Base-by-base conservation (phyloP, 2,113 vertebrate species). In the Seriola aureovittata region DNA sequence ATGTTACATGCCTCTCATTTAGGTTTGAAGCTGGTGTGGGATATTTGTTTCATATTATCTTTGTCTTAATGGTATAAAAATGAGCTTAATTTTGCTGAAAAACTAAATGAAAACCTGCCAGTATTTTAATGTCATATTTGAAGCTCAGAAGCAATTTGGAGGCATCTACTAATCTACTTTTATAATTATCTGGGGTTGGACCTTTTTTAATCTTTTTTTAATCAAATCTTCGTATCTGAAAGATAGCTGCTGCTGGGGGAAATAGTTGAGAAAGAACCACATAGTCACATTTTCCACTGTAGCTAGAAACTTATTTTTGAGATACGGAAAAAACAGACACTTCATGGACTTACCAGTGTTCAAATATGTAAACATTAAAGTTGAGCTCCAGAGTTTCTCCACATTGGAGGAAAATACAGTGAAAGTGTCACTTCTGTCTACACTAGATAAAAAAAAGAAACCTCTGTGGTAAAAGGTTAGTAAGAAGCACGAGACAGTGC, bases 161-260 rank as follows among this genome's bases (percentile, higher is more conserved):
- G 36, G 66, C 23, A 75, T 40, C 78, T 23, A 17, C n/a, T 55
- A 7, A n/a, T 87, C 74, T 67, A 5, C 71, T 80, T 76, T 72
- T 71, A 84, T 81, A 85, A 88, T 88, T 58, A 80, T 74, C 36
- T 67, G 12, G 57, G 59, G 32, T 42, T 60, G 42, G 13, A 69
- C 52, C 50, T 68, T 72, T 68, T 62, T 42, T 32, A 60, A 78
- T 42, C 40, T 25, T 71, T 77, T 71, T 73, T 16, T 57, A n/a
- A 74, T 78, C 50, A 76, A 42, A 80, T 50, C 54, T 70, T 21
- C 42, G 1, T 38, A 60, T 79, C 54, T 64, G 3, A 75, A 72
- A n/a, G 34, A 66, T 21, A 16, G 36, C 5, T 34, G 25, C 40
- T 59, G 23, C 23, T 38, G 25, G 66, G 66, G 80, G 9, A 67